A percentile compares a stretch with the other conserved stretches of the same genome.
Evolutionary conservation across 2,888 invertebrate genomes (phyloP).

Genomic region (Cryptophagus acutangulus): DNA sequence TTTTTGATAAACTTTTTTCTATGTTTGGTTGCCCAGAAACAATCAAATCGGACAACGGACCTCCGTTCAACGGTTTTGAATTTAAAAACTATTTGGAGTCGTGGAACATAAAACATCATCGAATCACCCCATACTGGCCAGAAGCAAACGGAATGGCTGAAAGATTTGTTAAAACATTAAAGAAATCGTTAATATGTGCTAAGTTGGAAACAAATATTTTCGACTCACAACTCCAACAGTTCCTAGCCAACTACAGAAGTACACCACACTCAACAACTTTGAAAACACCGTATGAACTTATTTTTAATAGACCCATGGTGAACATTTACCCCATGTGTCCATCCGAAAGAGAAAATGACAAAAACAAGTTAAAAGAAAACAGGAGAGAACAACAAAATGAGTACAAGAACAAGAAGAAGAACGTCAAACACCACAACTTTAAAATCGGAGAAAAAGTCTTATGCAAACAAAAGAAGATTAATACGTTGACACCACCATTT

Average conservation of each 20-base stretch:
- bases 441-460: constrained; percentile 12
- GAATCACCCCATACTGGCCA: constrained; percentile 21
- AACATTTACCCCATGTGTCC: constrained; percentile 6
- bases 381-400: no score
- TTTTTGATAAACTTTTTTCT: constrained; percentile 11
- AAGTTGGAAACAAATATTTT: constrained; percentile 9
- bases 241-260: constrained; percentile 15
- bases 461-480: constrained; percentile 10
- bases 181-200: constrained; percentile 4
- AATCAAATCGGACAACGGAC: constrained; percentile 18
- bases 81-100: constrained; percentile 11
- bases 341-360: neutral
- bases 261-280: constrained; percentile 13
- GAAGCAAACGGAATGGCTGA: constrained; percentile 22
- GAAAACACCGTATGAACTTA: constrained; percentile 8
- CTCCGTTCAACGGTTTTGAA: constrained; percentile 17
- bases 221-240: constrained; percentile 10
- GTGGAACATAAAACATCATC: constrained; percentile 15
- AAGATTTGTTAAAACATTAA: constrained; percentile 16
- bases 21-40: constrained; percentile 13
- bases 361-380: no score
- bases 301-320: constrained; percentile 13
- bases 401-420: constrained; percentile 5
- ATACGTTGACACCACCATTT: constrained; percentile 8
- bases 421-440: constrained; percentile 6